Evolutionary conservation across 2,797 vertebrate genomes (phyloP), one percentile per base, ranked within the genome.

Genomic region (Aeoliscus strigatus): DNA sequence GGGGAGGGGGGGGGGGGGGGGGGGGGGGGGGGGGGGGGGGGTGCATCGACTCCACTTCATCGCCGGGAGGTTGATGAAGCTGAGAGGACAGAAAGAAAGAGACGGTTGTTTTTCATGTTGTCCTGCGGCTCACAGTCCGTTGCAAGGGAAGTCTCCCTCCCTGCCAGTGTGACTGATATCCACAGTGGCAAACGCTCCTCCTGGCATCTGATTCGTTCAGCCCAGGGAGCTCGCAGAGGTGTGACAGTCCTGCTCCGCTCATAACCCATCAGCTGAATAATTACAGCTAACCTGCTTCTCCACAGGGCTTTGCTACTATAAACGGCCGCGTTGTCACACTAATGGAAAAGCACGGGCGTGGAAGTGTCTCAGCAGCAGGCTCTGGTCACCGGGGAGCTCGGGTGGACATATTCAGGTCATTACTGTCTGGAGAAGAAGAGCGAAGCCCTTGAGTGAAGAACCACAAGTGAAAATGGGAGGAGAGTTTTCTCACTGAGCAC

Each of bases 181-280:
- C 58, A 10, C 5, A 3, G 28, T 8, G 2, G 12, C 12, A 23
- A 32, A 35, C 10, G 4, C 39, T 45, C 23, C 45, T 53, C 25
- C 41, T 24, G 66, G 34, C 33, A 45, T 23, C 21, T 30, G 53
- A 49, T 39, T 39, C 36, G 40, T 40, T 32, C 14, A 36, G 59
- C 46, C 55, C 50, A 5, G 33, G 9, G 45, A 57, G 39, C 18
- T 51, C 13, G 51, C 23, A 42, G 47, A 59, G 47, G 43, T 48
- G 47, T 64, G 70, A 69, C 56, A 41, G 38, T 14, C 42, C 49
- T 9, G 51, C 37, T 36, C 52, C 49, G 37, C 51, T 51, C 34
- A 30, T 34, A 55, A 58, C 38, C 54, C 16, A 47, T 64, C 68
- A 60, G 61, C 62, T 71, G 70, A 72, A 66, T 75, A 74, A 75